These are phyloP conservation scores for Harpegnathos saltator DNA, from an alignment of 1,140 invertebrate genomes.

Conservation along the genomic window DNA sequence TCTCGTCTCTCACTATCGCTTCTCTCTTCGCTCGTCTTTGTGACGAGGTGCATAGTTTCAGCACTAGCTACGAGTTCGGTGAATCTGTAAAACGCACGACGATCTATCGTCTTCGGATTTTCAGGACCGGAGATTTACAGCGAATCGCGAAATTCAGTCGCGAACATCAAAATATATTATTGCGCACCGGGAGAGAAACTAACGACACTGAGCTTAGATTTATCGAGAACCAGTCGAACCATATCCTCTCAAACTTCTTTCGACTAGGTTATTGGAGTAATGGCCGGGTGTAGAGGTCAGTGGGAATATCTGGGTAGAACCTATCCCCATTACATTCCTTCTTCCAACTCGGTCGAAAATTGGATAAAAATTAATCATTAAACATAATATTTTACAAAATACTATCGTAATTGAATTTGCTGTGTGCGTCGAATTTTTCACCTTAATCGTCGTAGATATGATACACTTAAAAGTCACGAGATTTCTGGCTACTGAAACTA, in stretches of 20 bases:
- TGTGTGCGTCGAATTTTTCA: not conserved
- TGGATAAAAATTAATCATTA: not conserved
- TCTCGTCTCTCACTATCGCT: not conserved
- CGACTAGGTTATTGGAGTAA: not conserved
- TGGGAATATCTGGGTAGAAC: too few species aligned
- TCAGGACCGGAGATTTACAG: conserved; percentile 22
- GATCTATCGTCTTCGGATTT: conserved; percentile 34
- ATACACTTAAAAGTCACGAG: too few species aligned
- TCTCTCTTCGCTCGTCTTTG: conserved; percentile 2
- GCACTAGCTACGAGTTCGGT: conserved; percentile 34
- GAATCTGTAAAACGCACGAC: not conserved
- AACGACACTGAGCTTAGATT: conserved; percentile 10
- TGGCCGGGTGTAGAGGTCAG: too few species aligned
- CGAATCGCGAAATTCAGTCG: conserved; percentile 48
- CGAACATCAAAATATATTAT: conserved; percentile 32
- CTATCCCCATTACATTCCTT: too few species aligned
- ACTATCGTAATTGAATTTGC: too few species aligned
- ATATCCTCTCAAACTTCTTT: not conserved
- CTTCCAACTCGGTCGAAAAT: too few species aligned
- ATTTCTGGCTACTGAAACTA: too few species aligned
- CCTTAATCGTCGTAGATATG: too few species aligned
- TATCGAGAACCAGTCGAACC: not conserved
- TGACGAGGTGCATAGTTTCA: not conserved
- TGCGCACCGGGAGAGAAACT: not conserved
- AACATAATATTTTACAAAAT: not conserved